These are phyloP conservation scores for Dromiciops gliroides DNA, from an alignment of 2,113 vertebrate genomes.

Conservation along the genomic window DNA sequence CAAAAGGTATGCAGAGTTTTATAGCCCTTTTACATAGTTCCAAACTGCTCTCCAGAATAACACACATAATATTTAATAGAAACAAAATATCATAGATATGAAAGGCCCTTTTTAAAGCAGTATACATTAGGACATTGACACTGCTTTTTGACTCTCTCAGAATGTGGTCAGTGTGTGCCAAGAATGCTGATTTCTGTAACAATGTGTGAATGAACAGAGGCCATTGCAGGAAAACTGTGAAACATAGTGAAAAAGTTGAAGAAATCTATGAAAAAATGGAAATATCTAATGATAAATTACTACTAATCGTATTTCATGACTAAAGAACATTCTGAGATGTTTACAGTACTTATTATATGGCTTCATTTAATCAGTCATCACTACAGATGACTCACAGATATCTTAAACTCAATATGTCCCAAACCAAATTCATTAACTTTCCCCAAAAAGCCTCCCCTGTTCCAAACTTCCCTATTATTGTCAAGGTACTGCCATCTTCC, in stretches of 20 bases:
- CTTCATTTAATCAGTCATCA: background rate
- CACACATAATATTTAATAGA: slow-evolving; percentile 45
- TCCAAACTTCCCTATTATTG: background rate
- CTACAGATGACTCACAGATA: background rate
- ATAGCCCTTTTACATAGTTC: background rate
- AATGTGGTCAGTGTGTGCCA: background rate
- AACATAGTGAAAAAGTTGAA: background rate
- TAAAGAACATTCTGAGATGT: background rate
- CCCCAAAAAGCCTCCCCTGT: background rate
- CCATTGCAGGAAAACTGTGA: background rate
- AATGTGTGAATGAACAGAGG: background rate
- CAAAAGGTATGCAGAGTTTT: background rate
- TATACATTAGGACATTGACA: background rate
- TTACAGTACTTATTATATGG: background rate
- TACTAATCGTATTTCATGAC: background rate
- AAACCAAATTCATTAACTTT: background rate
- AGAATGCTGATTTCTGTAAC: background rate
- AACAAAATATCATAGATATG: slow-evolving; percentile 28
- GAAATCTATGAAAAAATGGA: background rate
- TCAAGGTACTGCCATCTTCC: background rate
- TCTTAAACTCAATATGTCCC: background rate
- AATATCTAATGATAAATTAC: background rate
- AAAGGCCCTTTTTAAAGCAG: background rate
- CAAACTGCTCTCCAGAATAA: background rate
- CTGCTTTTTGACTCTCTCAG: background rate